Evolutionary conservation across 2,113 vertebrate species (phyloP).

Genomic region (Thunnus maccoyii): DNA sequence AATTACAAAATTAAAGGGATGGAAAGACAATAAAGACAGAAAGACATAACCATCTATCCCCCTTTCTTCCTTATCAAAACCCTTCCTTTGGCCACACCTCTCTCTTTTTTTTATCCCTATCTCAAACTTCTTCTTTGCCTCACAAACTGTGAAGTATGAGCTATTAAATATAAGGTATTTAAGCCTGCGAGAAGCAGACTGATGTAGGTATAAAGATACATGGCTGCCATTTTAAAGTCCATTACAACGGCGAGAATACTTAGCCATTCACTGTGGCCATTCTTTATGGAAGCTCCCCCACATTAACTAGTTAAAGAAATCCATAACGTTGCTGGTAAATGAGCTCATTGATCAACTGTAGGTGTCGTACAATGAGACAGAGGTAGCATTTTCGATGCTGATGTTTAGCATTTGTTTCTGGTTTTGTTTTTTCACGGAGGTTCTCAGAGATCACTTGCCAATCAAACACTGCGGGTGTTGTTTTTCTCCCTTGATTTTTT

Average conservation of each 20-base stretch:
- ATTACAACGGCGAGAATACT: slow-evolving; percentile 63
- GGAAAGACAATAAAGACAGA: slow-evolving; percentile 11
- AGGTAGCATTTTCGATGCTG: slow-evolving; percentile 17
- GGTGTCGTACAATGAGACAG: slow-evolving; percentile 15
- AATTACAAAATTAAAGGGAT: not conserved
- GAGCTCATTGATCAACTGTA: slow-evolving; percentile 50
- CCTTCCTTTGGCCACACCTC: slow-evolving; percentile 13
- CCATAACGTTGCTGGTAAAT: slow-evolving; percentile 41
- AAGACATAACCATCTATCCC: slow-evolving; percentile 21
- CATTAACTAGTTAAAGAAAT: slow-evolving; percentile 53
- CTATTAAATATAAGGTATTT: slow-evolving; percentile 52
- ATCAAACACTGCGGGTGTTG: slow-evolving; percentile 1
- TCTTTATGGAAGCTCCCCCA: slow-evolving; percentile 30
- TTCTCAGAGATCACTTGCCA: slow-evolving; percentile 12
- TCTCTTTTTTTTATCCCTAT: slow-evolving; percentile 16
- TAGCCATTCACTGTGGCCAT: slow-evolving; percentile 24
- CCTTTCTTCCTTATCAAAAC: slow-evolving; percentile 15
- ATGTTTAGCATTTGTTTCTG: not conserved
- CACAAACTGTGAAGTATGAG: slow-evolving; percentile 16
- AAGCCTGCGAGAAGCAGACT: slow-evolving; percentile 33
- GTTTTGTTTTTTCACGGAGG: not conserved
- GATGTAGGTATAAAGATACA: slow-evolving; percentile 66
- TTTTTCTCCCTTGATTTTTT: not conserved
- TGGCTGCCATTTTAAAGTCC: slow-evolving; percentile 73
- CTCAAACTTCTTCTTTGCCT: slow-evolving; percentile 21